phyloP scores from a whole-genome alignment of 92 coral and sea anemone species.

The Heteractis magnifica region DNA sequence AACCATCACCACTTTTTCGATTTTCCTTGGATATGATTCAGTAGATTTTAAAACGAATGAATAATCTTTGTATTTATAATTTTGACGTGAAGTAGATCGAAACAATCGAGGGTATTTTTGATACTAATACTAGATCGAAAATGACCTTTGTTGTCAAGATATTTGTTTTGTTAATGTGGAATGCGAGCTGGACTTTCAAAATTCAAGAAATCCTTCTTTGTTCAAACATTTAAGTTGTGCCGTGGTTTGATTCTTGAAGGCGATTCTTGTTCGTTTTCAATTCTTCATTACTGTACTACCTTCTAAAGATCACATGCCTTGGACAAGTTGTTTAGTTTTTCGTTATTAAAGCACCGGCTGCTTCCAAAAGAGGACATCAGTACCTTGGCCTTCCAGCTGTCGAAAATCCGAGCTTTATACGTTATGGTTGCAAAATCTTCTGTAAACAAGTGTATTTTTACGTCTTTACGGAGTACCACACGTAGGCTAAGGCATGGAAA shows the following conservation, averaged over 20 bases:
- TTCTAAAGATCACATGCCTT: background rate
- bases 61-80: background rate
- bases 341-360: background rate
- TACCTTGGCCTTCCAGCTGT: conserved; percentile 2
- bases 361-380: background rate
- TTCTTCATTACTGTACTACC: background rate
- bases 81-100: background rate
- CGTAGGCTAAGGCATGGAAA: background rate
- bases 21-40: background rate
- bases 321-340: background rate
- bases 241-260: background rate
- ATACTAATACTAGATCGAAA: background rate
- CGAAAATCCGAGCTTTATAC: background rate
- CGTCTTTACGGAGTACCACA: background rate
- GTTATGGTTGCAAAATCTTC: conserved; percentile 1
- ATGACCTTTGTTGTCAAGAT: background rate
- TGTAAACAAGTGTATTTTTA: background rate
- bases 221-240: background rate
- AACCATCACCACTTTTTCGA: background rate
- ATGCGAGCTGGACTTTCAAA: background rate
- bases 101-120: background rate
- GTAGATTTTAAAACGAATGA: background rate
- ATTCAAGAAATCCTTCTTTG: background rate
- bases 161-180: background rate
- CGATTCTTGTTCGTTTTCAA: background rate